Conservation (phyloP, 1,140 invertebrate species). For the Drosophila sturtevanti region DNA sequence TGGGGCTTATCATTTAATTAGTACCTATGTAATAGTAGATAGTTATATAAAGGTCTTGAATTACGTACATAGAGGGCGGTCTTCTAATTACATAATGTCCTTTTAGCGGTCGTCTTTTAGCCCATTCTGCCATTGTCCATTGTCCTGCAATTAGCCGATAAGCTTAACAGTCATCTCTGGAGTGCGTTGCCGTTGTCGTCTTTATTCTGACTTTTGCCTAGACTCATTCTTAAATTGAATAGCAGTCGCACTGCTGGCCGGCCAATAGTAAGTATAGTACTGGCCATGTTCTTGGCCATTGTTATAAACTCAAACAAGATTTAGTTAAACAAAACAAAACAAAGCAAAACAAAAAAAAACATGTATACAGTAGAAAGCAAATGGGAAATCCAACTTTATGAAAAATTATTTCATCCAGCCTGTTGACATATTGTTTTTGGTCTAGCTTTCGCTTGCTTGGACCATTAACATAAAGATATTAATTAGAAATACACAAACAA, state of each 20-base stretch:
- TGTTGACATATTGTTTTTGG: constrained; percentile 12
- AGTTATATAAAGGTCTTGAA: background rate
- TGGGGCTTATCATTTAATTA: constrained; percentile 1
- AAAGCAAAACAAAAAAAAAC: background rate
- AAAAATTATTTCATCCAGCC: constrained; percentile 46
- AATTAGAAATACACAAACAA: constrained; percentile 23
- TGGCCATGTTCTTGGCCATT: constrained; percentile 7
- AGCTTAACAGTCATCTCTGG: constrained; percentile 1
- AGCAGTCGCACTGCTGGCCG: background rate
- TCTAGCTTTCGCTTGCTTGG: constrained; percentile 19
- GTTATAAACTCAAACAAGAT: background rate
- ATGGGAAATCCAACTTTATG: constrained; percentile 37
- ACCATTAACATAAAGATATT: constrained; percentile 52
- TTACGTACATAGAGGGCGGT: background rate
- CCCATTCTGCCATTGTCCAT: constrained; percentile 47
- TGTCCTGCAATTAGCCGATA: constrained; percentile 63
- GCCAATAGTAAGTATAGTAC: too few relatives aligned
- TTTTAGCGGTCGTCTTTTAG: constrained; percentile 21
- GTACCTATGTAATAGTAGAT: constrained; percentile 4
- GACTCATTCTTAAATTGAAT: constrained; percentile 55
- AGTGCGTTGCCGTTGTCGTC: constrained; percentile 15
- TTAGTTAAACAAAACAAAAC: background rate
- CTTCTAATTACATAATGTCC: constrained; percentile 61
- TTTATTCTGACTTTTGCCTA: constrained; percentile 25
- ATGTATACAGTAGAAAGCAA: background rate